Evolutionary conservation across 1,140 invertebrate species (phyloP), one percentile per base, ranked within the genome.

Genomic region (Zeugodacus cucurbitae): DNA sequence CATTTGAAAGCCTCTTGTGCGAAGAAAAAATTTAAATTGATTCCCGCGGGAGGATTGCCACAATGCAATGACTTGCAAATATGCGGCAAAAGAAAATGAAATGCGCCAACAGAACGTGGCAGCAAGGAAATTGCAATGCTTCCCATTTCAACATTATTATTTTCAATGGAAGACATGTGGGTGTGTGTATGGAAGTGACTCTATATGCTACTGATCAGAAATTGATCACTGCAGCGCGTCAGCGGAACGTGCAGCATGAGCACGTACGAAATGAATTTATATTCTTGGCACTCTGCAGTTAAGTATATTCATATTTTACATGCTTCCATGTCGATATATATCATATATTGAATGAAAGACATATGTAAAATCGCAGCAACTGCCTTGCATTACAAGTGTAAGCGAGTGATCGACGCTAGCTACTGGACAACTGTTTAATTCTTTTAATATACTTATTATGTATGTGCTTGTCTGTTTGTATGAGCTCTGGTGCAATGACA

Each of bases 11-110:
- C 44, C 41, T 54, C 48, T 82, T 44, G 44, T 14, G 74, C 26
- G 10, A 54, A 26, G 74, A 34, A n/a, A 41, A 82, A 82, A 82
- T 82, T 82, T 82, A 82, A 82, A 82, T 82, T 82, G 37, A 82
- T 82, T 82, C 74, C 74, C 74, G 74, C 74, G 41, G 74, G 74
- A 82, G 41, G 3, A n/a, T n/a, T 22, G 74, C 74, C 48, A 82
- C 74, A 82, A 82, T 82, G 74, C n/a, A 54, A 82, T 82, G 74
- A 82, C 74, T 82, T 54, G 74, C 74, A 82, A 82, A 82, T 82
- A 48, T 44, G 74, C 74, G 44, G 74, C 26, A 29, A n/a, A n/a
- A 11, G 5, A 34, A 82, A 11, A 82, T 74, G 41, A 74, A 74
- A 74, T 74, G 70, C 70, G 41, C 74, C 5, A 34, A 41, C 11